Conservation (phyloP, 2,113 vertebrate genomes). For the Scomber scombrus region DNA sequence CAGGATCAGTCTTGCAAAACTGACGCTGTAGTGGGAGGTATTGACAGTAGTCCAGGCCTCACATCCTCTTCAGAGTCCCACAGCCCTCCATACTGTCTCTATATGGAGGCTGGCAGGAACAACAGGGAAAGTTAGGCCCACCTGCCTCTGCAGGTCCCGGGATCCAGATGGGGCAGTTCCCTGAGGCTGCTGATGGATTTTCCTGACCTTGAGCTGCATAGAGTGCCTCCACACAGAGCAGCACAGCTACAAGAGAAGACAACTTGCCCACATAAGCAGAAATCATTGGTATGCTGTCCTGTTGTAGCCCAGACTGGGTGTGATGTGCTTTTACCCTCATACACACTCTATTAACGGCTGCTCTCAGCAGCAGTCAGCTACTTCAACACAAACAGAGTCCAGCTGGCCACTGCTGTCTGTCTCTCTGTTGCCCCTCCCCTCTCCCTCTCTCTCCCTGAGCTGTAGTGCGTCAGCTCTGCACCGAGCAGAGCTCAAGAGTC, state of each 20-base stretch:
- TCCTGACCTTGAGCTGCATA: conserved; percentile 76
- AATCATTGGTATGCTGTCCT: conserved; percentile 35
- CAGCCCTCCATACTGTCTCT: conserved; percentile 18
- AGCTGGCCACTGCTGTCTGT: conserved; percentile 70
- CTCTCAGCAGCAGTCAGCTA: conserved; percentile 64
- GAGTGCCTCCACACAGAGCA: conserved; percentile 50
- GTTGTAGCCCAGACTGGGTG: conserved; percentile 29
- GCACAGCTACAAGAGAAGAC: conserved; percentile 38
- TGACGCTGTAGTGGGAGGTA: conserved; percentile 25
- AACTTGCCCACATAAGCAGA: conserved; percentile 41
- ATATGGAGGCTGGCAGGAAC: conserved; percentile 5
- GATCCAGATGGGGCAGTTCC: conserved; percentile 44
- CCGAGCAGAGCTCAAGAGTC: conserved; percentile 69
- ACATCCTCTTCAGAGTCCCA: conserved; percentile 67
- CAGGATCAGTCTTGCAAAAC: conserved; percentile 45
- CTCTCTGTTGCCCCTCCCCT: conserved; percentile 42
- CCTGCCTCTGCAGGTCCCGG: conserved; percentile 35
- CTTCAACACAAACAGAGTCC: conserved; percentile 79
- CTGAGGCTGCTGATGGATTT: conserved; percentile 34
- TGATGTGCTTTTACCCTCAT: conserved; percentile 32
- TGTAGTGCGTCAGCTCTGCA: conserved; percentile 83
- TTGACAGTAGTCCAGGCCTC: conserved; percentile 62
- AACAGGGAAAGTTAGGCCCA: conserved; percentile 19
- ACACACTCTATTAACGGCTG: conserved; percentile 12
- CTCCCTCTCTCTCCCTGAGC: conserved; percentile 48